A percentile compares a stretch with the other conserved stretches of the same genome.
phyloP scores from a whole-genome alignment of 2,888 invertebrate genomes.

The Melanostoma scalare region DNA sequence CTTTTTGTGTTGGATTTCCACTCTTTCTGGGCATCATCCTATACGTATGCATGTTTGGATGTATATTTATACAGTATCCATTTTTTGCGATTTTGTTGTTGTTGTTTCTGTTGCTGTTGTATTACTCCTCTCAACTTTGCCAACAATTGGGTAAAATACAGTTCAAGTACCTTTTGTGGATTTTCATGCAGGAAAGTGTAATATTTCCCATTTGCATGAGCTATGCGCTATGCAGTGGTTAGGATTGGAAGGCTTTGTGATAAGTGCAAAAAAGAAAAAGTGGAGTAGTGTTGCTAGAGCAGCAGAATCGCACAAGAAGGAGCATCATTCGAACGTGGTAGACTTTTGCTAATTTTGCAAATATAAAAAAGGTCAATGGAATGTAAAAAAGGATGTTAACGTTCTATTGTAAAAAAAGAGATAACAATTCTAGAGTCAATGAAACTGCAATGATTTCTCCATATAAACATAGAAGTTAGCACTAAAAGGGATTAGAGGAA shows the following conservation, averaged over 20 bases:
- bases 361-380: slow-evolving; percentile 66
- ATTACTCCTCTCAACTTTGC: slow-evolving; percentile 49
- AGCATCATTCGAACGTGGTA: slow-evolving; percentile 29
- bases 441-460: slow-evolving; percentile 18
- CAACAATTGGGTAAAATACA: slow-evolving; percentile 71
- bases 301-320: slow-evolving; percentile 30
- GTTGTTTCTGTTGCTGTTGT: slow-evolving; percentile 19
- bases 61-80: slow-evolving; percentile 3
- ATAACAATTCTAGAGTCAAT: slow-evolving; percentile 46
- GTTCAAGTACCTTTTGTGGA: slow-evolving; percentile 71
- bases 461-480: neutral
- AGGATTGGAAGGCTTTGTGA: slow-evolving; percentile 35
- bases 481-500: neutral
- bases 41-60: neutral
- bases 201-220: slow-evolving; percentile 58
- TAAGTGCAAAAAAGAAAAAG: slow-evolving; percentile 43
- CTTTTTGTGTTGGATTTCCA: slow-evolving; percentile 34
- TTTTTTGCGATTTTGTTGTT: slow-evolving; percentile 18
- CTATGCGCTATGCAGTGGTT: slow-evolving; percentile 5
- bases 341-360: slow-evolving; percentile 64
- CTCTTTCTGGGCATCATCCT: slow-evolving; percentile 28
- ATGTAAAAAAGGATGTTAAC: slow-evolving; percentile 28
- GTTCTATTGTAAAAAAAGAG: slow-evolving; percentile 37
- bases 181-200: slow-evolving; percentile 69
- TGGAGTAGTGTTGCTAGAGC: slow-evolving; percentile 51